phyloP scores from a whole-genome alignment of 2,888 invertebrate species.

The Hirtodrosophila trivittata region DNA sequence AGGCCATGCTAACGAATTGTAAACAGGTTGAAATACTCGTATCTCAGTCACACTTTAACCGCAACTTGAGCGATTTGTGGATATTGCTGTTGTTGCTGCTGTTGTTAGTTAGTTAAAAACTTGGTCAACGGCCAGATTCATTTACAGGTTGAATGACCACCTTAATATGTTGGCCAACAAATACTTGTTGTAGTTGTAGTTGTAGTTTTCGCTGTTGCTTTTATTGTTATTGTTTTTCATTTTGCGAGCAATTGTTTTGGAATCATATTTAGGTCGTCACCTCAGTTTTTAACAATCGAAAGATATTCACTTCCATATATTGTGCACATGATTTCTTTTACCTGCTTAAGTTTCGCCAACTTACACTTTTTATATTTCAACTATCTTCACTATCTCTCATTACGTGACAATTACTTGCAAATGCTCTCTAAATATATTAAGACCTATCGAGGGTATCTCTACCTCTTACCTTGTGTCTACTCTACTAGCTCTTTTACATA shows the following conservation, averaged over 20 bases:
- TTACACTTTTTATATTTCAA: conserved; percentile 6
- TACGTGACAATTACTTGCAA: no score
- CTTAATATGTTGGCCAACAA: conserved; percentile 26
- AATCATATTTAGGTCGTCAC: conserved; percentile 22
- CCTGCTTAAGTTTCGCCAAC: not conserved
- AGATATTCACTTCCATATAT: not conserved
- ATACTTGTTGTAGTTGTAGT: conserved; percentile 18
- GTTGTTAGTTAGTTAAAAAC: conserved; percentile 35
- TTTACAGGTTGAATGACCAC: conserved; percentile 68
- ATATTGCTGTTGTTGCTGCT: not conserved
- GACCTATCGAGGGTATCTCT: no score
- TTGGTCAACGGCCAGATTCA: conserved; percentile 51
- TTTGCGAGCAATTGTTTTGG: conserved; percentile 27
- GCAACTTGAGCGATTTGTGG: conserved; percentile 6
- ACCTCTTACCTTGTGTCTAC: not conserved
- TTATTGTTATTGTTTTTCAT: not conserved
- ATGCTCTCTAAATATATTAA: no score
- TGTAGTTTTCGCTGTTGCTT: not conserved
- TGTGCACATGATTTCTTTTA: not conserved
- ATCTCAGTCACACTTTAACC: conserved; percentile 19
- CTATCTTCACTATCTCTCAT: not conserved
- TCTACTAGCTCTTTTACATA: not conserved
- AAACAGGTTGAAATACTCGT: conserved; percentile 46
- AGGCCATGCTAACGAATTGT: conserved; percentile 47
- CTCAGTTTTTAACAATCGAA: conserved; percentile 1